Evolutionary conservation across 2,888 invertebrate species (phyloP), one percentile per base, ranked within the genome.

Genomic region (Epsilonema sp.): DNA sequence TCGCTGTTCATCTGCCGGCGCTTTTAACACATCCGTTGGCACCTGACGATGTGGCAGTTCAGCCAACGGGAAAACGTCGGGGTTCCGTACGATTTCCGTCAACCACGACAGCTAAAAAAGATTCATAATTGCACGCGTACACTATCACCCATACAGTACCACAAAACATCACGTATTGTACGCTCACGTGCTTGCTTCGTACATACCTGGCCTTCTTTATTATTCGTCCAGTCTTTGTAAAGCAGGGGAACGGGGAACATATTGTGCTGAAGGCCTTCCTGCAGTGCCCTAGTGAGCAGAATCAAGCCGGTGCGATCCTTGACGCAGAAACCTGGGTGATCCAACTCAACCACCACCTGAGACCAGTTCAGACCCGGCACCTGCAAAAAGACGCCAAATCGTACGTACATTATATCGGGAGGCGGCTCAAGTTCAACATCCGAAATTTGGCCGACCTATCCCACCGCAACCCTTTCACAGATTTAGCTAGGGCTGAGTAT

Each of bases 1-100:
- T n/a, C n/a, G n/a, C n/a, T n/a, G n/a, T n/a, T 80, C 79, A 70
- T 94, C 94, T 0, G 92, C 92, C 4, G 83, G 80, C 13, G 85
- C 80, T 70, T 97, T 97, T 37, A 94, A 68, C 53, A 84, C 76
- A 58, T 90, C 87, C 40, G 84, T 78, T 1, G 80, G 75, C 1
- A 90, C 84, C 2, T 82, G 76, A 58, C 80, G 80, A 64, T 80
- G 86, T 0, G 83, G 80, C 67, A 82, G 80, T 65, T 92, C 82
- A 26, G 84, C 81, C 64, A 97, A 82, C 62, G 84, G 84, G 67
- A 94, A 89, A 54, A 94, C 76, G 64, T 94, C 94, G 0, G 85
- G 78, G 68, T 82, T 78, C 64, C 86, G 86, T 24, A 94, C 69
- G 54, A 89, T 80, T 55, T 80, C 79, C 51, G 80, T 77, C 37